Percentiles rank a stretch among this genome's conserved stretches.
Evolutionary conservation across 1,140 invertebrate genomes (phyloP).

Genomic region (Nautilus pompilius): DNA sequence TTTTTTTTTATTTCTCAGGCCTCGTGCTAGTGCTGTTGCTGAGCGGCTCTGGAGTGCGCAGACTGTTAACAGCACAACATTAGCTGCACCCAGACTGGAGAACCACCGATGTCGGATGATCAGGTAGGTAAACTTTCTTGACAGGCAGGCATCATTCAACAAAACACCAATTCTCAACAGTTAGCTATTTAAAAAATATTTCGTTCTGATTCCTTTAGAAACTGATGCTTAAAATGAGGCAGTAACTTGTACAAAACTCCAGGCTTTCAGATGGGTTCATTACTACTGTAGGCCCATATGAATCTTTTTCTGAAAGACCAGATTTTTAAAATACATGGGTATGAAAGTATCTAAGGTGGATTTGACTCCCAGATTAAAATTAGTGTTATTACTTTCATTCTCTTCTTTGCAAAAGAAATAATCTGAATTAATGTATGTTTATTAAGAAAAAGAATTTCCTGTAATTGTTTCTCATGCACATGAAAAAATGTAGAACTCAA

Average conservation of each 20-base stretch:
- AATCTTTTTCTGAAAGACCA: background rate
- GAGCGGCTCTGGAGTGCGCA: constrained; percentile 75
- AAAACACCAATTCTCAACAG: background rate
- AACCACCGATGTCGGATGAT: constrained; percentile 84
- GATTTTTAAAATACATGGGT: too few relatives aligned
- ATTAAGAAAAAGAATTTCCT: too few relatives aligned
- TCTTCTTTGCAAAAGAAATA: too few relatives aligned
- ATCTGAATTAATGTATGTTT: too few relatives aligned
- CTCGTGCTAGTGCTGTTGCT: constrained; percentile 73
- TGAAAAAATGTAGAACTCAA: too few relatives aligned
- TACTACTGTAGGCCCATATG: too few relatives aligned
- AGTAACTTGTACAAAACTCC: background rate
- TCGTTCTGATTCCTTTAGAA: background rate
- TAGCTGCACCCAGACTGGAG: constrained; percentile 66
- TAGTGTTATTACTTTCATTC: too few relatives aligned
- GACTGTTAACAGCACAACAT: constrained; percentile 48
- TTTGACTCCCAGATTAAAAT: too few relatives aligned
- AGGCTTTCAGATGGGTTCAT: background rate
- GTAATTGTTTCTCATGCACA: too few relatives aligned
- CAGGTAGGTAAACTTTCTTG: constrained; percentile 63
- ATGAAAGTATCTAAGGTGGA: too few relatives aligned
- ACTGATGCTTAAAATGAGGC: background rate
- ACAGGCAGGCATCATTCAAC: too few relatives aligned
- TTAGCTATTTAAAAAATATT: background rate
- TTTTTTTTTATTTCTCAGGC: constrained; percentile 35